Conservation (phyloP, 2,888 invertebrate species). For the Apoda limacodes region DNA sequence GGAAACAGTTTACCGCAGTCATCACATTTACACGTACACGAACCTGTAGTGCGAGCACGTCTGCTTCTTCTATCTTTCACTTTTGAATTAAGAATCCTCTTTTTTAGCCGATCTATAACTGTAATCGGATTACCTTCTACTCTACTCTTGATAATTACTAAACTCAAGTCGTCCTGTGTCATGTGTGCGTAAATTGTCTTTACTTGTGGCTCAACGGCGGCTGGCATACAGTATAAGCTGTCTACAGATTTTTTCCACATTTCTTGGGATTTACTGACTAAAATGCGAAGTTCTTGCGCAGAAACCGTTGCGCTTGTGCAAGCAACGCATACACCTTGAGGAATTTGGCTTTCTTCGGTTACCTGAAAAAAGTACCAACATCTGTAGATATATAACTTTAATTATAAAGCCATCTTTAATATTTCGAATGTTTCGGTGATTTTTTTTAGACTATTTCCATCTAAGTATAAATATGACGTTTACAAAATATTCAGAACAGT, state of each 20-base stretch:
- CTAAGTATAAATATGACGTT: too few relatives aligned
- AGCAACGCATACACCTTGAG: slow-evolving; percentile 36
- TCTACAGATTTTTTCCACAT: slow-evolving; percentile 38
- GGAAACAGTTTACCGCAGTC: slow-evolving; percentile 47
- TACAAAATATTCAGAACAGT: too few relatives aligned
- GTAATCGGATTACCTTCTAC: slow-evolving; percentile 32
- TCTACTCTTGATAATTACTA: slow-evolving; percentile 33
- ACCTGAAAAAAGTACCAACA: slow-evolving; percentile 50
- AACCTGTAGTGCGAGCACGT: slow-evolving; percentile 24
- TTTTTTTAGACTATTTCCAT: too few relatives aligned
- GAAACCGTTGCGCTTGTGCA: slow-evolving; percentile 41
- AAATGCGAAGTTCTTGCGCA: slow-evolving; percentile 41
- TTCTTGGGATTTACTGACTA: slow-evolving; percentile 35
- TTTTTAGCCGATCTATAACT: slow-evolving; percentile 30
- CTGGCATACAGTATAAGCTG: slow-evolving; percentile 26
- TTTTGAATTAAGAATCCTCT: slow-evolving; percentile 22
- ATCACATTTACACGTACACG: slow-evolving; percentile 23
- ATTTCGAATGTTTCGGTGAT: too few relatives aligned
- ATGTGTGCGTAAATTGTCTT: too few relatives aligned
- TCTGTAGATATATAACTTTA: too few relatives aligned
- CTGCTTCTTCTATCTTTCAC: slow-evolving; percentile 26
- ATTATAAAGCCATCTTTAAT: too few relatives aligned
- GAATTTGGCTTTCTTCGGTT: slow-evolving; percentile 35
- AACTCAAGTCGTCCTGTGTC: slow-evolving; percentile 44
- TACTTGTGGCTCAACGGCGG: slow-evolving; percentile 14